Evolutionary conservation across 2,888 invertebrate genomes (phyloP), one percentile per base, ranked within the genome.

Genomic region (Tricholauxania praeusta): DNA sequence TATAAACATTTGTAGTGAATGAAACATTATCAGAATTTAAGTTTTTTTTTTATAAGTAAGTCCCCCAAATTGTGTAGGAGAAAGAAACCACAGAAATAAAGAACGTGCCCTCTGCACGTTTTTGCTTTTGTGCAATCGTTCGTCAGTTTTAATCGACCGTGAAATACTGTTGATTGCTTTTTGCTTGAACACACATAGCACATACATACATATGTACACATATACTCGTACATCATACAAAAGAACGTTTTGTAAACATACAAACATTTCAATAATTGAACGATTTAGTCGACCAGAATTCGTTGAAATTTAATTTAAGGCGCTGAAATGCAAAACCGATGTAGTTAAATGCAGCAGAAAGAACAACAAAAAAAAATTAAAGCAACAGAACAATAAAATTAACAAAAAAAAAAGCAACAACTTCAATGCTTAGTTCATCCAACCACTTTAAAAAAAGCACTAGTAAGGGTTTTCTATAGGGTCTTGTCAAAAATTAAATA

Each of bases 141-240:
- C 67, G 47, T 51, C 47, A 62, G 10, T 39, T 39, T 39, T 39
- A 72, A 63, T 72, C 72, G 67, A 72, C 66, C 72, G 62, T 72
- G 63, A 72, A 72, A 72, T 72, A 62, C 62, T 67, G 55, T 62
- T 62, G 60, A 60, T 57, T 69, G 69, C 10, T 28, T 69, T 59
- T 64, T 64, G 19, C 12, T 64, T 28, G 3, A 39, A 47, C 32
- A 14, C 53, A 52, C 47, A n/a, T 7, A 15, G 55, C 4, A 66
- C 32, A n/a, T 15, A 68, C 39, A 59, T 59, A 49, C 48, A 62
- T 6, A 53, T 2, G n/a, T 7, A 32, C 53, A 52, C 19, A 55
- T 57, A 14, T 52, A 63, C 48, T 1, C 7, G 48, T 47, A 48
- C n/a, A n/a, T n/a, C n/a, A n/a, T 17, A 63, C 63, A 48, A 47